Conservation (phyloP, 2,888 invertebrate species). For the Plagodis pulveraria region DNA sequence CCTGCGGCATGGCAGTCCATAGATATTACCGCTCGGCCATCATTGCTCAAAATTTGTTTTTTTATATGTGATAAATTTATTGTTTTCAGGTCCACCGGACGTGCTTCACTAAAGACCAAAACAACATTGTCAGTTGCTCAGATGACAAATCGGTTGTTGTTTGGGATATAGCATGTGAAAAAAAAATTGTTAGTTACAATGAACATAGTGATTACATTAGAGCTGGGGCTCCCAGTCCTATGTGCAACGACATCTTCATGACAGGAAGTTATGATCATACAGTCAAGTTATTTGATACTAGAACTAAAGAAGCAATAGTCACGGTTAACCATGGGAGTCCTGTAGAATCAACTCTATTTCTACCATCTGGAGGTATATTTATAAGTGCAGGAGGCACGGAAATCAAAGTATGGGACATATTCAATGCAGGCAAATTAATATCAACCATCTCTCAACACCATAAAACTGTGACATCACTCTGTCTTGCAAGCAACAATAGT, state of each 20-base stretch:
- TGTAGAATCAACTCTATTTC: slow-evolving; percentile 94
- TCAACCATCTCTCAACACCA: slow-evolving; percentile 96
- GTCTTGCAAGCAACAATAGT: slow-evolving; percentile 92
- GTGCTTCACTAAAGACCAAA: slow-evolving; percentile 91
- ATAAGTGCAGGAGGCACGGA: slow-evolving; percentile 96
- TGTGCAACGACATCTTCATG: slow-evolving; percentile 90
- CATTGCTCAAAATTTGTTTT: background rate
- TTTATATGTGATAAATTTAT: slow-evolving; percentile 3
- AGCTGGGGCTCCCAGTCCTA: slow-evolving; percentile 92
- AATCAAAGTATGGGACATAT: slow-evolving; percentile 96
- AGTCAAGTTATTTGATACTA: slow-evolving; percentile 94
- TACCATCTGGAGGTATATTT: slow-evolving; percentile 95
- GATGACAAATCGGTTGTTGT: slow-evolving; percentile 94
- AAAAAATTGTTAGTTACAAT: slow-evolving; percentile 86
- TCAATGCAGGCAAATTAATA: slow-evolving; percentile 93
- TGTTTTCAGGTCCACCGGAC: slow-evolving; percentile 89
- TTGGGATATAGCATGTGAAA: slow-evolving; percentile 97
- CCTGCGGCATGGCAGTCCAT: too few relatives aligned
- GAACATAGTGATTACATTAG: slow-evolving; percentile 93
- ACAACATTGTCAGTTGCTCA: slow-evolving; percentile 93
- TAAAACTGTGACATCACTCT: slow-evolving; percentile 96
- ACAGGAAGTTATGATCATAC: slow-evolving; percentile 96
- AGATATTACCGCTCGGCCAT: too few relatives aligned
- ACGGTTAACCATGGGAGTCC: slow-evolving; percentile 95
- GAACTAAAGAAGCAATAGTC: slow-evolving; percentile 88